These are phyloP conservation scores for Cichlasoma orientale DNA, from an alignment of 2,797 vertebrate genomes.

Conservation along the genomic window DNA sequence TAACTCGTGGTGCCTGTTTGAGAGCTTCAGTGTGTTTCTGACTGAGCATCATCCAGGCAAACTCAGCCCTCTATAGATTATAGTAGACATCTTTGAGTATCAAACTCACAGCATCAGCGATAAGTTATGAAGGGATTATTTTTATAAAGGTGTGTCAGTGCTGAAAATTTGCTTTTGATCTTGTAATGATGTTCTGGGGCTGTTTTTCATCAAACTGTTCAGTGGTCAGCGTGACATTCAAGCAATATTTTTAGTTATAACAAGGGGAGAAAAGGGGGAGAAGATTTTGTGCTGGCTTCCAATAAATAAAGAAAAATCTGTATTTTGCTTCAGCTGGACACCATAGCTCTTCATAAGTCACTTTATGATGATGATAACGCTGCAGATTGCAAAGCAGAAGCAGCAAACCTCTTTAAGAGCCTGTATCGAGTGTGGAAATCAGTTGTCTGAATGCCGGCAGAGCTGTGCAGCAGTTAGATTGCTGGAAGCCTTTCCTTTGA, in stretches of 20 bases:
- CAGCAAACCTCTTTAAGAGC: not conserved
- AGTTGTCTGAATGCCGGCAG: constrained; percentile 6
- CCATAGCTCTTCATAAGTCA: not conserved
- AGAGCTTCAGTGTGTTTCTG: not conserved
- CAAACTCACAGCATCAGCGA: not conserved
- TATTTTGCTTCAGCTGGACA: not conserved
- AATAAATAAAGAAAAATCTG: not conserved
- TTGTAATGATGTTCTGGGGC: not conserved
- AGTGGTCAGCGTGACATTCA: constrained; percentile 6
- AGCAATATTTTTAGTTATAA: not conserved
- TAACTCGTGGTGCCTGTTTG: too few relatives aligned
- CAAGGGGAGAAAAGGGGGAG: not conserved
- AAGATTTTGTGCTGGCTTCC: not conserved
- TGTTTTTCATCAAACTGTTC: not conserved
- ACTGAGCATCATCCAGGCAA: not conserved
- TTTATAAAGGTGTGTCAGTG: not conserved
- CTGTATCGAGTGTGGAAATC: constrained; percentile 18
- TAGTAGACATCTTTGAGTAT: not conserved
- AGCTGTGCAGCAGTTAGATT: not conserved
- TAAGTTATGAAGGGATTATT: not conserved
- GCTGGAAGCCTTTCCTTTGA: constrained; percentile 8
- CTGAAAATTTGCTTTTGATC: not conserved
- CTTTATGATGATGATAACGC: constrained; percentile 7
- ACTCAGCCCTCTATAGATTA: not conserved
- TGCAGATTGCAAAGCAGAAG: not conserved